Evolutionary conservation across 2,888 invertebrate genomes (phyloP).

Genomic region (Thyatira batis): DNA sequence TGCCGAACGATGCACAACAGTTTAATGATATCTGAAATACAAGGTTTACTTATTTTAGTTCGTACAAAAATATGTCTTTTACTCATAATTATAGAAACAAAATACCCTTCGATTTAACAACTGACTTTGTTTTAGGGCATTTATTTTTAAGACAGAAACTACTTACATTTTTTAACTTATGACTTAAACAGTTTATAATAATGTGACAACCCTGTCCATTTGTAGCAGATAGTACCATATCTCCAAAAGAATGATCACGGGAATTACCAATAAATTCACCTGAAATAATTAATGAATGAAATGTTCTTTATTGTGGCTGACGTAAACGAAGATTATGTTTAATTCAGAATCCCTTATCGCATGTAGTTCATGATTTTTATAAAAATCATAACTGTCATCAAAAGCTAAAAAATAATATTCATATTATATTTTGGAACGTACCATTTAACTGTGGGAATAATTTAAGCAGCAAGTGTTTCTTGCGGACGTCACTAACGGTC

Average conservation of each 20-base stretch:
- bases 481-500: slow-evolving; percentile 43
- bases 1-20: slow-evolving; percentile 27
- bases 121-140: not conserved
- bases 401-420: not conserved
- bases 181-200: slow-evolving; percentile 43
- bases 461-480: slow-evolving; percentile 41
- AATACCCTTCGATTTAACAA: not conserved
- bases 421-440: slow-evolving; percentile 9
- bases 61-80: not conserved
- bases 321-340: no score
- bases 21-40: slow-evolving; percentile 35
- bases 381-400: no score
- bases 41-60: not conserved
- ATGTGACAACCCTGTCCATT: slow-evolving; percentile 42
- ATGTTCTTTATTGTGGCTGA: not conserved
- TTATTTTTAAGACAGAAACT: not conserved
- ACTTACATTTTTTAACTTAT: slow-evolving; percentile 51
- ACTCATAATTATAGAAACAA: not conserved
- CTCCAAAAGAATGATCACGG: slow-evolving; percentile 34
- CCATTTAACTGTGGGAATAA: slow-evolving; percentile 47
- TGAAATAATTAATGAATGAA: slow-evolving; percentile 24
- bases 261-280: slow-evolving; percentile 57
- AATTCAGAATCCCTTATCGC: no score
- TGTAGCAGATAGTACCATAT: slow-evolving; percentile 32
- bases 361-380: no score